phyloP scores from a whole-genome alignment of 2,113 vertebrate genomes.

The Cavia porcellus region DNA sequence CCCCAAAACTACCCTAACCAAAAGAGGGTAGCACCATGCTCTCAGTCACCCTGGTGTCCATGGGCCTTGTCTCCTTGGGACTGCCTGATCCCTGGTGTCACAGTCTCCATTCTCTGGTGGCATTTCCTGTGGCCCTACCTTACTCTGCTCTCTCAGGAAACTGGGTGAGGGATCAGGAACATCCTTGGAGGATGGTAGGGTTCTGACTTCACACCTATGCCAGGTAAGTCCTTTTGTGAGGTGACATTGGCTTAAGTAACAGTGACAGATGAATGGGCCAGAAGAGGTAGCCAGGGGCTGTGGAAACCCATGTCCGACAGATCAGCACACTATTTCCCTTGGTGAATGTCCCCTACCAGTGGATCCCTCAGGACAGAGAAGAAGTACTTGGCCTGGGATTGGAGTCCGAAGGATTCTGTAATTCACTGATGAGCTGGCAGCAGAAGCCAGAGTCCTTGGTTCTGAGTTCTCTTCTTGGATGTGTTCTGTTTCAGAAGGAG shows the following conservation, averaged over 20 bases:
- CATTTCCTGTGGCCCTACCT: neutral
- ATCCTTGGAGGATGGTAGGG: neutral
- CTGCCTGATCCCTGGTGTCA: neutral
- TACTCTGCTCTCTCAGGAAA: neutral
- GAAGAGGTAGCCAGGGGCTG: neutral
- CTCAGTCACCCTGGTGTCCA: neutral
- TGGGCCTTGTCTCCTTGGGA: fast-evolving
- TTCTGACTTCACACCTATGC: neutral
- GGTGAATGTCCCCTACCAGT: fast-evolving
- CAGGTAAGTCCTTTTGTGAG: neutral
- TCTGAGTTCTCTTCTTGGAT: neutral
- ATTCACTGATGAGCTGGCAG: neutral
- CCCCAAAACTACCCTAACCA: neutral
- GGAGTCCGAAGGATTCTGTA: neutral
- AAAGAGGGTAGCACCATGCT: fast-evolving
- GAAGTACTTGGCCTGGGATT: neutral
- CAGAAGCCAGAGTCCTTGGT: neutral
- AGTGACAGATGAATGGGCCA: neutral
- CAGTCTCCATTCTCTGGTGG: neutral
- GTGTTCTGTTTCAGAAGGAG: neutral
- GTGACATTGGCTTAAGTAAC: neutral
- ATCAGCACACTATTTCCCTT: neutral
- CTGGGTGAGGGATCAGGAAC: too few species aligned
- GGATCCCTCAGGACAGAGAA: neutral
- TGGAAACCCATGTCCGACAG: neutral